Conservation (phyloP, 2,888 invertebrate species). For the Pollenia angustigena region DNA sequence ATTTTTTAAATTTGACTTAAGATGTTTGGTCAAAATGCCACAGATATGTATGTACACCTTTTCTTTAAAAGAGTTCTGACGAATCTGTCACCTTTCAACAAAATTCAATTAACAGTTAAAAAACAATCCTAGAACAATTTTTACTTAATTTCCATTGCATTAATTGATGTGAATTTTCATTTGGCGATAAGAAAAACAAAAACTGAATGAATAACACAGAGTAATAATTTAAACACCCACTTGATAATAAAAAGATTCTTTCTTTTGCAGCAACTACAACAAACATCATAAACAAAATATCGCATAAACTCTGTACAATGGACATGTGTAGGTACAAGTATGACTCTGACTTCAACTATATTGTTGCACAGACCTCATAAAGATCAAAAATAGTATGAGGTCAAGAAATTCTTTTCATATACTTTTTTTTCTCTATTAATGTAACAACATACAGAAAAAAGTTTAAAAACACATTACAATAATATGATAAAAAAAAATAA, state of each 20-base stretch:
- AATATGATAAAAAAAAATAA: conserved; percentile 61
- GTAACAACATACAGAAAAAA: conserved; percentile 42
- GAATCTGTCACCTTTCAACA: neutral
- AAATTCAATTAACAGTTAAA: neutral
- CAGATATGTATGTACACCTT: too few relatives aligned
- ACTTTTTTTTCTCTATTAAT: conserved; percentile 36
- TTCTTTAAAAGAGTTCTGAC: too few relatives aligned
- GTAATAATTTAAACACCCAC: conserved; percentile 62
- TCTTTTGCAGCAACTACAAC: conserved; percentile 21
- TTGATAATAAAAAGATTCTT: conserved; percentile 45
- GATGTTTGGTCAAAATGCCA: too few relatives aligned
- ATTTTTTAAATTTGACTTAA: too few relatives aligned
- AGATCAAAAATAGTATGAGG: conserved; percentile 70
- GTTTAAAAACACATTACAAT: conserved; percentile 50
- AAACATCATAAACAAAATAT: conserved; percentile 43
- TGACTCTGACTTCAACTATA: conserved; percentile 8
- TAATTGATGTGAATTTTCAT: conserved; percentile 54
- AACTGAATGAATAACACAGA: conserved; percentile 56
- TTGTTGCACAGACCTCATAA: conserved; percentile 63
- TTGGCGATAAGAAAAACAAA: conserved; percentile 39
- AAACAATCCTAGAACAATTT: conserved; percentile 5
- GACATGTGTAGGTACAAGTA: conserved; percentile 6
- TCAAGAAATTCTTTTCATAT: conserved; percentile 53
- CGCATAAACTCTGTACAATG: conserved; percentile 35
- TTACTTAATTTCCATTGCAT: conserved; percentile 23